Evolutionary conservation across 2,888 invertebrate genomes (phyloP), one percentile per base, ranked within the genome.

Genomic region (Meta bourneti): DNA sequence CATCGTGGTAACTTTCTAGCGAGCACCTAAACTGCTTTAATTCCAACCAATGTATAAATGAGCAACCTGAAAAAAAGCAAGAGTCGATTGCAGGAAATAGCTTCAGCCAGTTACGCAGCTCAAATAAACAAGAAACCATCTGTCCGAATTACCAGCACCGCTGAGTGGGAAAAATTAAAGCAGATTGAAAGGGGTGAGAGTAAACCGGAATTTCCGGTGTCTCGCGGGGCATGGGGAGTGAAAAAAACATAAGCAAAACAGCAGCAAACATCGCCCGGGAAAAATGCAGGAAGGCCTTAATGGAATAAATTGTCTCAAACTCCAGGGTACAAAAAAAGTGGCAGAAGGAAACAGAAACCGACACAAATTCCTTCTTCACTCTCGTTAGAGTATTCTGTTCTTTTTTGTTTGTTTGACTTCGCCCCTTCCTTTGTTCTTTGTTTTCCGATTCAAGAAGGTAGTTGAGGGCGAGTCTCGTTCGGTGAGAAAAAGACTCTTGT

Each of bases 241-340:
- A 20, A 20, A 84, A 83, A 61, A 84, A 61, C 11, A 6, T 34
- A 34, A 34, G 7, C 61, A 61, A 7, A 61, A 34, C 51, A 75
- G 51, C 75, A 75, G 79, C 79, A 61, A 61, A 61, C 61, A 61
- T 61, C 61, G 61, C 11, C 61, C 34, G 20, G 79, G 34, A 75
- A 82, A 61, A 84, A 84, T 72, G 75, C 34, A 75, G 69, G 82
- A 48, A 49, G 19, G 54, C 52, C 75, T 84, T 84, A 84, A 84
- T 84, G 84, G 84, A 84, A 84, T 84, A 84, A 84, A 84, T 84
- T 84, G 84, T 75, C 84, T 84, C 75, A 74, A 75, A 84, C 84
- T 84, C 74, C 54, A 11, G 48, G 74, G 49, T n/a, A 61, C 5
- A 71, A n/a, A n/a, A 19, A 82, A 49, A 75, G 51, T 6, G 49